phyloP scores from a whole-genome alignment of 2,888 invertebrate species.

The Ochropleura leucogaster region DNA sequence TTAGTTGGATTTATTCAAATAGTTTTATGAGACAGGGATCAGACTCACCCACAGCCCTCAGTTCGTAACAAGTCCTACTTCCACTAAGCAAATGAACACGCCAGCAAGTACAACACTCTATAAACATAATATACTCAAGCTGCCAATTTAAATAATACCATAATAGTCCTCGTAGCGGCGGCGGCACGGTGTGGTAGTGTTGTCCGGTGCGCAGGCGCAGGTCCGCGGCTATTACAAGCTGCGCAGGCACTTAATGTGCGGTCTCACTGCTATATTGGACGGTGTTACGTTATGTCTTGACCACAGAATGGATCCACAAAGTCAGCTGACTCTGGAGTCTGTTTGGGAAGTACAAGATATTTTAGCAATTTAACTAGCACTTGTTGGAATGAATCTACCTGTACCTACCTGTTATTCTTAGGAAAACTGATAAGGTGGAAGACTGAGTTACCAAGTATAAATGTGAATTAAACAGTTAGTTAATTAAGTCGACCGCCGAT shows the following conservation, averaged over 20 bases:
- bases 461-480: not conserved
- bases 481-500: not conserved
- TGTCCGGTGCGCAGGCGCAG: conserved; percentile 45
- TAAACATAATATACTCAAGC: not conserved
- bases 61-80: not conserved
- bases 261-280: conserved; percentile 36
- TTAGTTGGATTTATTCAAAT: not conserved
- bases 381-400: not conserved
- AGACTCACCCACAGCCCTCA: not conserved
- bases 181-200: conserved; percentile 26
- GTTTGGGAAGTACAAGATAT: not conserved
- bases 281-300: not conserved
- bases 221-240: conserved; percentile 8
- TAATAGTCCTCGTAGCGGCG: conserved; percentile 15
- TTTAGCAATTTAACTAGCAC: too few relatives aligned
- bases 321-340: not conserved
- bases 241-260: conserved; percentile 37
- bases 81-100: conserved; percentile 2
- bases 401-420: not conserved
- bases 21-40: not conserved
- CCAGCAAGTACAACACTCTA: not conserved
- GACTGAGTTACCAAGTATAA: not conserved
- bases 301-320: conserved; percentile 16
- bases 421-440: not conserved
- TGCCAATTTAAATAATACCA: conserved; percentile 50